Conservation (phyloP, 23 tunicate species). For the Diplosoma virens region DNA sequence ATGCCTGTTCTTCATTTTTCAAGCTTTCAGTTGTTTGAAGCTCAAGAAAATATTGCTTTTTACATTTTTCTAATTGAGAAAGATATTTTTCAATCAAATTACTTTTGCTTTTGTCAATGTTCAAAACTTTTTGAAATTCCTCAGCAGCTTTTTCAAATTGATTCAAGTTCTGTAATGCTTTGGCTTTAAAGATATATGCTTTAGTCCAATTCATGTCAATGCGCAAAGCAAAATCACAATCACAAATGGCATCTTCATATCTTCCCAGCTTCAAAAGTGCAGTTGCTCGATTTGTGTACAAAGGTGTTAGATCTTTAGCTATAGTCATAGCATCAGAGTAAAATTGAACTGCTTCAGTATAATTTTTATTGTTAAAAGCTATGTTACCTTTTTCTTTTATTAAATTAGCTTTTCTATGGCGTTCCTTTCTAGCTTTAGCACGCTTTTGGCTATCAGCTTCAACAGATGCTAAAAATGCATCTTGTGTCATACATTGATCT, state of each 20-base stretch:
- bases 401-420: slow-evolving; percentile 68
- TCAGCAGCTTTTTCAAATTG: slow-evolving; percentile 58
- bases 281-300: slow-evolving; percentile 90
- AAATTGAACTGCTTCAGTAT: slow-evolving; percentile 31
- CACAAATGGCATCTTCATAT: slow-evolving; percentile 67
- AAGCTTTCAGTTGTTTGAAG: slow-evolving; percentile 18
- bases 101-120: slow-evolving; percentile 49
- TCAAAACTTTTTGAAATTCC: slow-evolving; percentile 34
- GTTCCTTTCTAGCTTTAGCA: slow-evolving; percentile 69
- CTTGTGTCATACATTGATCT: slow-evolving; percentile 52
- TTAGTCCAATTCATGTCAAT: slow-evolving; percentile 82
- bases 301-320: slow-evolving; percentile 63
- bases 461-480: slow-evolving; percentile 52
- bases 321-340: slow-evolving; percentile 69
- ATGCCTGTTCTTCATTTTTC: slow-evolving; percentile 33
- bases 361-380: slow-evolving; percentile 47
- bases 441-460: slow-evolving; percentile 68
- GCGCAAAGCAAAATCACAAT: slow-evolving; percentile 79
- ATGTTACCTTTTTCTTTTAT: slow-evolving; percentile 68
- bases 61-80: slow-evolving; percentile 39
- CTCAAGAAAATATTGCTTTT: slow-evolving; percentile 32
- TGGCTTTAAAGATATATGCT: slow-evolving; percentile 66
- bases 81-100: slow-evolving; percentile 46
- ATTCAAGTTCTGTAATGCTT: slow-evolving; percentile 41
- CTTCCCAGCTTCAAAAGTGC: slow-evolving; percentile 47